These are phyloP conservation scores for Cirrhinus molitorella DNA, from an alignment of 2,797 vertebrate genomes.

Conservation along the genomic window DNA sequence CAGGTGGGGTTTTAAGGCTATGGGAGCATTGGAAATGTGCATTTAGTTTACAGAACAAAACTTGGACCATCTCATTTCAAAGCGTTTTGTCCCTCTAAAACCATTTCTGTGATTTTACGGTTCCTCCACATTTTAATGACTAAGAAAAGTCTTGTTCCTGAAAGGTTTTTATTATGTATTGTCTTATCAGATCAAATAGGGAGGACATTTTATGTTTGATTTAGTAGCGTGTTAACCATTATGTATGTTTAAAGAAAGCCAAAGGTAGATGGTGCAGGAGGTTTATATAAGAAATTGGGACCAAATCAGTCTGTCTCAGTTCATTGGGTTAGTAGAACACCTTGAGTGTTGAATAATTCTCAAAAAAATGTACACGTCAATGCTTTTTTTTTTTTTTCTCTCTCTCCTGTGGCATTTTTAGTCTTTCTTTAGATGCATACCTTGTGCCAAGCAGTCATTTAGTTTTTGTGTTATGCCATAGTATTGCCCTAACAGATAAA, in stretches of 20 bases:
- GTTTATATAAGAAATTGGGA: slow-evolving; percentile 1
- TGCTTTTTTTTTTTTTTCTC: no score
- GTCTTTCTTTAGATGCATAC: background rate
- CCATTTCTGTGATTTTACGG: background rate
- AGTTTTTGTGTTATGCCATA: slow-evolving; percentile 20
- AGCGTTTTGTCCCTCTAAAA: background rate
- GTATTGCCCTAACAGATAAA: slow-evolving; percentile 8
- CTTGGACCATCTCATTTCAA: slow-evolving; percentile 29
- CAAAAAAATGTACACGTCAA: background rate
- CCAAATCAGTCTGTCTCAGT: slow-evolving; percentile 31
- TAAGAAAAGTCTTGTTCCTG: slow-evolving; percentile 1
- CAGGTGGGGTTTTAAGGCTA: slow-evolving; percentile 11
- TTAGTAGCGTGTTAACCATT: background rate
- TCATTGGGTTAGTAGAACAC: background rate
- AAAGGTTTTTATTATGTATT: background rate
- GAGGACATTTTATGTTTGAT: background rate
- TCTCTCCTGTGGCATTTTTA: background rate
- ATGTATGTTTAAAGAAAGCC: slow-evolving; percentile 28
- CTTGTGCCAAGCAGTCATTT: slow-evolving; percentile 11
- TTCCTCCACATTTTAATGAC: background rate
- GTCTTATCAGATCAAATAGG: background rate
- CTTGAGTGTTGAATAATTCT: background rate
- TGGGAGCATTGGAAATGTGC: background rate
- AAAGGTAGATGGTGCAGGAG: slow-evolving; percentile 2
- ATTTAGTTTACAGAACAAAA: slow-evolving; percentile 29